phyloP scores from a whole-genome alignment of 2,113 vertebrate species.

The Coreoperca whiteheadi region DNA sequence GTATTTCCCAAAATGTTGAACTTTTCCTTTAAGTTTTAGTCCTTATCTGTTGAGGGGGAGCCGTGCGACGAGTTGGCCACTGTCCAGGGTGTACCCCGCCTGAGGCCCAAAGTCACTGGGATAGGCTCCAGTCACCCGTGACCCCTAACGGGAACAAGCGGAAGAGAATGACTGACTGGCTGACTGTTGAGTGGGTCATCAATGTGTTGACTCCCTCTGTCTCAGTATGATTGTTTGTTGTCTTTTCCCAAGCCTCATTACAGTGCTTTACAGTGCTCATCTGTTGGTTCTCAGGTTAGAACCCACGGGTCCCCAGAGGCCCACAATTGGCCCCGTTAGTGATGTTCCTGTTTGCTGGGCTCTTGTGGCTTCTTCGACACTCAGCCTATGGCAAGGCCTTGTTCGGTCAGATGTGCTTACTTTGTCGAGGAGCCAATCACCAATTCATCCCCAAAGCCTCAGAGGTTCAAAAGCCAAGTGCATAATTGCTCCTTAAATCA shows the following conservation, averaged over 20 bases:
- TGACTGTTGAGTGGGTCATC: constrained; percentile 2
- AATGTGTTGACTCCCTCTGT: constrained; percentile 6
- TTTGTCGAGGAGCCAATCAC: constrained; percentile 79
- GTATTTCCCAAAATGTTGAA: neutral
- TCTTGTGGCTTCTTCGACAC: constrained; percentile 74
- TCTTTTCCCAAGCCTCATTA: constrained; percentile 47
- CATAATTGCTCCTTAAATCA: constrained; percentile 84
- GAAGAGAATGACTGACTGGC: too few species aligned
- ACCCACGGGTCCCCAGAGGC: constrained; percentile 54
- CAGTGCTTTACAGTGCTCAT: constrained; percentile 38
- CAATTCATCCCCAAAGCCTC: constrained; percentile 80
- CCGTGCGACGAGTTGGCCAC: too few species aligned
- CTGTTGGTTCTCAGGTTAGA: constrained; percentile 65
- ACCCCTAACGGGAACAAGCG: too few species aligned
- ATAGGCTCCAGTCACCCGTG: too few species aligned
- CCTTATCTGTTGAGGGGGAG: neutral
- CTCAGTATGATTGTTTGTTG: constrained; percentile 33
- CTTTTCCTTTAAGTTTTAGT: neutral
- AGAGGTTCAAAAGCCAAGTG: constrained; percentile 84
- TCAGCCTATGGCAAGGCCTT: constrained; percentile 64
- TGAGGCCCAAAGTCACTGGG: too few species aligned
- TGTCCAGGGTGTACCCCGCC: too few species aligned
- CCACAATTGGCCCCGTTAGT: constrained; percentile 43
- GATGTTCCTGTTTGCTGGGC: constrained; percentile 74
- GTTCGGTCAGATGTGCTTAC: constrained; percentile 77